Evolutionary conservation across 1,140 invertebrate species (phyloP), one percentile per base, ranked within the genome.

Genomic region (Drosophila cardini): DNA sequence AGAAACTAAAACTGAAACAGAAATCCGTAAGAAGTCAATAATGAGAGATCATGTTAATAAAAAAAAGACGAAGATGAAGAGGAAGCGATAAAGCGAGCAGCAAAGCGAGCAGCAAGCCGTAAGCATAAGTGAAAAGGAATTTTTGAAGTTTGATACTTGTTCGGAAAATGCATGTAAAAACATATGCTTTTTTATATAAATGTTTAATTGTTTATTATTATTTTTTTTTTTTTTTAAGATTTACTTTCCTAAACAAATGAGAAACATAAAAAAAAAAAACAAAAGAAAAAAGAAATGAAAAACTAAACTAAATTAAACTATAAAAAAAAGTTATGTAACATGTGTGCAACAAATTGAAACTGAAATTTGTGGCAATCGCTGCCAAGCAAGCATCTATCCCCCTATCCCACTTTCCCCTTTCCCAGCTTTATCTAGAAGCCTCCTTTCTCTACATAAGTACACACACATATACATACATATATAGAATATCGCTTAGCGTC

Each of bases 111-210:
- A 53, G 36, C 42, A 46, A 69, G 61, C 45, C 62, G 67, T 81
- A 81, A 70, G 43, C 65, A 83, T 77, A 83, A 87, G 72, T 79
- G 43, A 67, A 79, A 80, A 84, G 46, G 70, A 67, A 16, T 46
- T 56, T 40, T 9, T 42, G 56, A 62, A 70, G 61, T 26, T 78
- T 79, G 43, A 80, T 80, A 70, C 65, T 77, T 80, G 62, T 81
- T 86, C 15, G 52, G 36, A 82, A 63, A 76, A 63, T 79, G 76
- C 76, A 79, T 87, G 78, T 86, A 80, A 85, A 82, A 84, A 68
- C 64, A 65, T 72, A 69, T 80, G 80, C 67, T 82, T 80, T 80
- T 78, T 76, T 75, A 79, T 83, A 78, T 78, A 78, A 60, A 80
- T 78, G 67, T 80, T 85, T 80, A 52, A 69, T 70, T 80, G 67